Evolutionary conservation across 2,113 vertebrate species (phyloP).

Genomic region (Balaenoptera acutorostrata): DNA sequence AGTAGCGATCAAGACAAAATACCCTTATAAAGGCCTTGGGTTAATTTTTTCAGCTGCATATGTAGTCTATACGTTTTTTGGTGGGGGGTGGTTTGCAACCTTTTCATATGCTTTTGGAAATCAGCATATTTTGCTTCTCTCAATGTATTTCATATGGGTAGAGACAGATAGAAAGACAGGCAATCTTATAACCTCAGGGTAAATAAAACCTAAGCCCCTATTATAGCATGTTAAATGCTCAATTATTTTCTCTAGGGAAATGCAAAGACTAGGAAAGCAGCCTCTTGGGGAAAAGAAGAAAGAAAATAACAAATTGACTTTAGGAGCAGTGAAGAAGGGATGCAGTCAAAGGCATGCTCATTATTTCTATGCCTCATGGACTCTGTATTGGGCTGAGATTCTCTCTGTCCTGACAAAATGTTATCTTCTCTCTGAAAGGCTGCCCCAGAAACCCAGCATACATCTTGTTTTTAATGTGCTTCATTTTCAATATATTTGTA

Average conservation of each 20-base stretch:
- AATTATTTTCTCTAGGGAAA: not conserved
- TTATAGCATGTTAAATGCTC: not conserved
- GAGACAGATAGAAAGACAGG: not conserved
- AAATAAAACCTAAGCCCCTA: not conserved
- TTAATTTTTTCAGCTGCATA: not conserved
- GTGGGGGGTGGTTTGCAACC: not conserved
- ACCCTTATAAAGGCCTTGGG: not conserved
- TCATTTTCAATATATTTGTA: slow-evolving; percentile 48
- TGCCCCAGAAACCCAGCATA: slow-evolving; percentile 46
- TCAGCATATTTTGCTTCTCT: not conserved
- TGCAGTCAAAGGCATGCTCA: not conserved
- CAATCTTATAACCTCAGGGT: not conserved
- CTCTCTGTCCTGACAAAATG: slow-evolving; percentile 33
- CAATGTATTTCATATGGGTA: not conserved
- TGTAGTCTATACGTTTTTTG: not conserved
- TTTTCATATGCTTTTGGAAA: not conserved
- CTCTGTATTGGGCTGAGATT: not conserved
- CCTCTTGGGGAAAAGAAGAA: not conserved
- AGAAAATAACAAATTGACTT: not conserved
- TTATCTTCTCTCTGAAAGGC: slow-evolving; percentile 50
- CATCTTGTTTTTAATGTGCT: slow-evolving; percentile 30
- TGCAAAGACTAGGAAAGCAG: not conserved
- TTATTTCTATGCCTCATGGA: not conserved
- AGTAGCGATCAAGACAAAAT: not conserved
- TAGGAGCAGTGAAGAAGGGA: not conserved